Conservation (phyloP, 1,140 invertebrate species). For the Vollenhovia emeryi region DNA sequence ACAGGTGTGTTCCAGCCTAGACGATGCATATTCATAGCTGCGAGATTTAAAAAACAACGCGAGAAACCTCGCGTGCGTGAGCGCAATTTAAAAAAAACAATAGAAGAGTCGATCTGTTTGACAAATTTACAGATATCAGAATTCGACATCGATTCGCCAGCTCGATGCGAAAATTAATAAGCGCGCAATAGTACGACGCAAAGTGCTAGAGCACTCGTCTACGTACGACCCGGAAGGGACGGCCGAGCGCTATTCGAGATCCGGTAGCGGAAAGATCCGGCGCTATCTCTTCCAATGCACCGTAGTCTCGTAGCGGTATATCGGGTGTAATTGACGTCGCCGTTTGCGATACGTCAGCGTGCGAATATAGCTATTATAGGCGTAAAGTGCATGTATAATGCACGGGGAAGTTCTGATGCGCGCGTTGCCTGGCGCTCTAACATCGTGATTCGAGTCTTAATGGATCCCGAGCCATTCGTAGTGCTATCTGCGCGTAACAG, state of each 20-base stretch:
- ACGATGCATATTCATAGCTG: slow-evolving; percentile 5
- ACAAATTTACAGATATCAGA: slow-evolving; percentile 6
- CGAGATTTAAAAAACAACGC: background rate
- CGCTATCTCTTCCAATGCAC: slow-evolving; percentile 15
- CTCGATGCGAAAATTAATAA: background rate
- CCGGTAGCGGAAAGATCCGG: background rate
- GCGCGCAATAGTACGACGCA: background rate
- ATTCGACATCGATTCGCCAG: background rate
- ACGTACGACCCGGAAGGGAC: background rate
- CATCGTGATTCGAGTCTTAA: slow-evolving; percentile 61
- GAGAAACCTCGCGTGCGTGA: background rate
- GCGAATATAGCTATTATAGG: slow-evolving; percentile 54
- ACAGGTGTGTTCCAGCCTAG: background rate
- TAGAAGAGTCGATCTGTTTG: background rate
- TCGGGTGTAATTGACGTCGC: slow-evolving; percentile 48
- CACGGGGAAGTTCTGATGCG: slow-evolving; percentile 46
- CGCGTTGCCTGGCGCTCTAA: slow-evolving; percentile 16
- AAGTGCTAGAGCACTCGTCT: background rate
- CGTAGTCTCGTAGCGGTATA: background rate
- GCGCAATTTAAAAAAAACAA: background rate
- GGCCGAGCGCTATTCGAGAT: background rate
- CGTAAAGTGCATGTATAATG: slow-evolving; percentile 56
- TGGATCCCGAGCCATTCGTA: slow-evolving; percentile 47
- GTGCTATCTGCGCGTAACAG: slow-evolving; percentile 55
- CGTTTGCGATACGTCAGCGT: slow-evolving; percentile 29